These are phyloP conservation scores for Euura lappo DNA, from an alignment of 1,140 invertebrate species.

Conservation along the genomic window DNA sequence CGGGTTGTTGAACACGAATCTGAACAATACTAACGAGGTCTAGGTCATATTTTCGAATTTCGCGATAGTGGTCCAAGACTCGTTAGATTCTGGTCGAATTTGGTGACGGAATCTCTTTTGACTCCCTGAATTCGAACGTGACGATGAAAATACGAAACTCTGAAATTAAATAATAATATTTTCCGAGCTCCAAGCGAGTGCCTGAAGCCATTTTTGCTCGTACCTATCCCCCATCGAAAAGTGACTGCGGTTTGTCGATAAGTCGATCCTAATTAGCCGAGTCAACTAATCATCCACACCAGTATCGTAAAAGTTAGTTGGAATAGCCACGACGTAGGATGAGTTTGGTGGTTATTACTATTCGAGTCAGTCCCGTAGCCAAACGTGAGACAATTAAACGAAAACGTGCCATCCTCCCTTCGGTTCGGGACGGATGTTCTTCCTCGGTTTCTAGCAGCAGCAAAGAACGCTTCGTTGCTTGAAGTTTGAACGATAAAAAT, in stretches of 20 bases:
- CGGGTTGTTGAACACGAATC: too few species aligned
- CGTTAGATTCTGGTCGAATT: too few species aligned
- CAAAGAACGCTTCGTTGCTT: not conserved
- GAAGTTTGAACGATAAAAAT: not conserved
- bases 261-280: not conserved
- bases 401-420: constrained; percentile 9
- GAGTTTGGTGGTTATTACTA: constrained; percentile 13
- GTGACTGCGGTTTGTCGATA: not conserved
- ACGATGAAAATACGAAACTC: too few species aligned
- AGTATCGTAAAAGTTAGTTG: not conserved
- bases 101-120: too few species aligned
- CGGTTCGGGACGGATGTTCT: not conserved
- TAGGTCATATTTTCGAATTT: too few species aligned
- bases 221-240: too few species aligned
- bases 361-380: constrained; percentile 8
- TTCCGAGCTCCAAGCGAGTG: too few species aligned
- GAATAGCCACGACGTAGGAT: not conserved
- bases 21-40: too few species aligned
- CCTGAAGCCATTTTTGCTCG: too few species aligned
- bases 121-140: too few species aligned
- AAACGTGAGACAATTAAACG: constrained; percentile 29
- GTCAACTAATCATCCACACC: not conserved
- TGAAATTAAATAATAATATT: too few species aligned
- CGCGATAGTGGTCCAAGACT: too few species aligned
- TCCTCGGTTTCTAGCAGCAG: not conserved